A percentile compares a stretch with the other conserved stretches of the same genome.
Evolutionary conservation across 2,113 vertebrate species (phyloP).

Genomic region (Emydura subglobosa): DNA sequence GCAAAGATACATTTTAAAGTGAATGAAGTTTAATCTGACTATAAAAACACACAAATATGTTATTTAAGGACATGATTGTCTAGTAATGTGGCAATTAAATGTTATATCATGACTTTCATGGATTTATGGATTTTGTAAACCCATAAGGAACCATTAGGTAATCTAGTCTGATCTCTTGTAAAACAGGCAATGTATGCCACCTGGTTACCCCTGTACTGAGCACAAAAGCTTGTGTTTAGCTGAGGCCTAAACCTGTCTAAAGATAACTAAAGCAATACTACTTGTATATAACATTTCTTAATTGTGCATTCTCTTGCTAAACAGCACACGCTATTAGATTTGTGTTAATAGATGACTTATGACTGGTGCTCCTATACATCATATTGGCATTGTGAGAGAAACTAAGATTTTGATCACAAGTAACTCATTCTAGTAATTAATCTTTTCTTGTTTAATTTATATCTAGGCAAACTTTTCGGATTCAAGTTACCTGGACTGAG

Average conservation of each 20-base stretch:
- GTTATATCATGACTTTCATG: not conserved
- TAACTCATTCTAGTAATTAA: not conserved
- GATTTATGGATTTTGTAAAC: constrained; percentile 7
- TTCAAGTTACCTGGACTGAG: constrained; percentile 92
- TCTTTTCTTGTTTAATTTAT: constrained; percentile 53
- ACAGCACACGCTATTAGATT: not conserved
- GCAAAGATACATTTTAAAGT: not conserved
- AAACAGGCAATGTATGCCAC: constrained; percentile 3
- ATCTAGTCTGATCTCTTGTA: not conserved
- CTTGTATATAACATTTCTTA: not conserved
- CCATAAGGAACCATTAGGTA: not conserved
- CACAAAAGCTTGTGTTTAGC: not conserved
- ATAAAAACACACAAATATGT: not conserved
- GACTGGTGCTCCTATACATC: not conserved
- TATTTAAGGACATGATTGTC: not conserved
- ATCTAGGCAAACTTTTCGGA: constrained; percentile 90
- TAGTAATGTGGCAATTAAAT: not conserved
- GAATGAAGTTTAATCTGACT: not conserved
- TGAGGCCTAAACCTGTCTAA: not conserved
- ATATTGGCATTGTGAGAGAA: not conserved
- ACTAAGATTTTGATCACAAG: not conserved
- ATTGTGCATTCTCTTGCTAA: not conserved
- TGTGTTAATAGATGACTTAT: not conserved
- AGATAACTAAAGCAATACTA: not conserved
- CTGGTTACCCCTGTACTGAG: not conserved